These are phyloP conservation scores for Acrossocheilus fasciatus DNA, from an alignment of 2,797 vertebrate species.

Conservation along the genomic window DNA sequence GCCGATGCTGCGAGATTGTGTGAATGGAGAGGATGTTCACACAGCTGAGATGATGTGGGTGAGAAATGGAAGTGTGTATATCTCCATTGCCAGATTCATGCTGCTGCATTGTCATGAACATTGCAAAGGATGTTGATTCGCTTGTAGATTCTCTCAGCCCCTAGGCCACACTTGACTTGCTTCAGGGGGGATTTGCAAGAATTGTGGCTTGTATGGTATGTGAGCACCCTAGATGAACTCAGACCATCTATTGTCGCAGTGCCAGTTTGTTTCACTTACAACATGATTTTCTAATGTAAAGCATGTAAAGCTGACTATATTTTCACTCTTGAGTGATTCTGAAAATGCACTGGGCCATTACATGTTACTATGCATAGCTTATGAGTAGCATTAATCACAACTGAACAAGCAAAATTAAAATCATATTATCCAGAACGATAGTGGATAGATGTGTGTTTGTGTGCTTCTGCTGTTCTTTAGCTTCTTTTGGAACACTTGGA, in stretches of 20 bases:
- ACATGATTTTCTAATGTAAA: neutral
- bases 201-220: neutral
- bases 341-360: neutral
- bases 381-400: neutral
- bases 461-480: conserved; percentile 70
- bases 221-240: neutral
- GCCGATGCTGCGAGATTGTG: neutral
- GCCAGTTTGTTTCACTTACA: neutral
- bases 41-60: neutral
- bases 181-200: neutral
- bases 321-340: neutral
- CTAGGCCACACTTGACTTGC: neutral
- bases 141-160: conserved; percentile 65
- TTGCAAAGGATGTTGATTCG: neutral
- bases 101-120: neutral
- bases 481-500: conserved; percentile 95
- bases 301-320: no score
- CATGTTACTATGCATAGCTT: neutral
- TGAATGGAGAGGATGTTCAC: neutral
- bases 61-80: conserved; percentile 12
- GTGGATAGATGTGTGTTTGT: conserved; percentile 54
- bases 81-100: conserved; percentile 17
- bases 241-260: neutral
- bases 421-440: neutral
- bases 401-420: neutral